phyloP scores from a whole-genome alignment of 2,113 vertebrate genomes.

The Dicrurus megarhynchus region DNA sequence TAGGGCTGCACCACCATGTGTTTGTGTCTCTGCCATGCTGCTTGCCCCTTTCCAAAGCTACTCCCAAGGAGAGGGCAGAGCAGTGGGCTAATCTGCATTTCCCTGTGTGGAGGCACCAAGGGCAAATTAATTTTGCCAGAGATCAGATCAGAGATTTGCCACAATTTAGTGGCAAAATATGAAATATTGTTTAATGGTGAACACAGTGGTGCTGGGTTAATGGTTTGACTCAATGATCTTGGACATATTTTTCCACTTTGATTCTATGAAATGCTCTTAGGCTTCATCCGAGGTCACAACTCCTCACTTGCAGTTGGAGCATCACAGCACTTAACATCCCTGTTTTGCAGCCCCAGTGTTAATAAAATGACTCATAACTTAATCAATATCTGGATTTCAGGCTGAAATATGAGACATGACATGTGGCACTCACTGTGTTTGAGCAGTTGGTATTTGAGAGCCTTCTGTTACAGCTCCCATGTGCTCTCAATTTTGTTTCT shows the following conservation, averaged over 20 bases:
- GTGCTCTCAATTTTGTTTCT: background rate
- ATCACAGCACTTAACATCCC: background rate
- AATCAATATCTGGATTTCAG: background rate
- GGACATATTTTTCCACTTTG: background rate
- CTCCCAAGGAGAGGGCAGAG: background rate
- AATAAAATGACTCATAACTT: background rate
- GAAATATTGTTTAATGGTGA: background rate
- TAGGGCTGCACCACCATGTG: background rate
- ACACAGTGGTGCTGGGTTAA: background rate
- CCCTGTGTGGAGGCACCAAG: background rate
- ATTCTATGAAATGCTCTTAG: background rate
- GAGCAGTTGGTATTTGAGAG: slow-evolving; percentile 24
- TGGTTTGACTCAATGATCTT: background rate
- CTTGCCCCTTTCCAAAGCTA: background rate
- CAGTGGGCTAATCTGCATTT: background rate
- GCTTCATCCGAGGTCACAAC: background rate
- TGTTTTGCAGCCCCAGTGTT: background rate
- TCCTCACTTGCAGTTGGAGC: background rate
- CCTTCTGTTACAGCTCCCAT: background rate
- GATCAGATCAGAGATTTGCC: too few species aligned
- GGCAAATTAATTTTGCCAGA: background rate
- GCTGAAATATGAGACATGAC: background rate
- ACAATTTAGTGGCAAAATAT: background rate
- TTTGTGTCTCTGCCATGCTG: background rate
- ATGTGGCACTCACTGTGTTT: background rate